Percentiles rank a stretch among this genome's conserved stretches.
These are phyloP conservation scores for Acipenser ruthenus DNA, from an alignment of 2,797 vertebrate genomes.

Conservation along the genomic window DNA sequence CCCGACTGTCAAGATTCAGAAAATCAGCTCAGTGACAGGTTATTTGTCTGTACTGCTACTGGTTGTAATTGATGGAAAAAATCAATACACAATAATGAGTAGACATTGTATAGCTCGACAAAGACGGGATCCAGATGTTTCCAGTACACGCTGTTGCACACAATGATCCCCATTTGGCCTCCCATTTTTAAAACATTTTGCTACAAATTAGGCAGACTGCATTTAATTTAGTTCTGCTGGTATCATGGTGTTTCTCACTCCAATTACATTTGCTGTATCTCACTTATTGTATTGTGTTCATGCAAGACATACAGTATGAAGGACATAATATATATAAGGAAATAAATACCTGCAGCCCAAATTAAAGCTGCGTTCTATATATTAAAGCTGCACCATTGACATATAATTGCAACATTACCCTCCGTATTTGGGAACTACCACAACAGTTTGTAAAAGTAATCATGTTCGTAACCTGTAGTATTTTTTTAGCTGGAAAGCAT, in stretches of 20 bases:
- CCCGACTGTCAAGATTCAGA: constrained; percentile 1
- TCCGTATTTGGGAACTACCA: no score
- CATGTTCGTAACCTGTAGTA: no score
- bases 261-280: neutral
- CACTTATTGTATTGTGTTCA: neutral
- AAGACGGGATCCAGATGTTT: neutral
- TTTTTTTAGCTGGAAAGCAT: no score
- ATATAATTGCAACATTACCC: no score
- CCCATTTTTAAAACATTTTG: neutral
- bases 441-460: no score
- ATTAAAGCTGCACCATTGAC: no score
- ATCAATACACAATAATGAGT: neutral
- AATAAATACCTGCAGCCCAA: no score
- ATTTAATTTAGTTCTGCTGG: neutral
- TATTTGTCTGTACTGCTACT: neutral
- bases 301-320: neutral
- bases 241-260: neutral
- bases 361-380: no score
- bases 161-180: neutral
- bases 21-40: constrained; percentile 4
- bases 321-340: no score
- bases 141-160: neutral
- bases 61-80: constrained; percentile 7
- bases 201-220: neutral
- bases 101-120: neutral